phyloP scores from a whole-genome alignment of 2,888 invertebrate genomes.

The Drosophila stalkeri region DNA sequence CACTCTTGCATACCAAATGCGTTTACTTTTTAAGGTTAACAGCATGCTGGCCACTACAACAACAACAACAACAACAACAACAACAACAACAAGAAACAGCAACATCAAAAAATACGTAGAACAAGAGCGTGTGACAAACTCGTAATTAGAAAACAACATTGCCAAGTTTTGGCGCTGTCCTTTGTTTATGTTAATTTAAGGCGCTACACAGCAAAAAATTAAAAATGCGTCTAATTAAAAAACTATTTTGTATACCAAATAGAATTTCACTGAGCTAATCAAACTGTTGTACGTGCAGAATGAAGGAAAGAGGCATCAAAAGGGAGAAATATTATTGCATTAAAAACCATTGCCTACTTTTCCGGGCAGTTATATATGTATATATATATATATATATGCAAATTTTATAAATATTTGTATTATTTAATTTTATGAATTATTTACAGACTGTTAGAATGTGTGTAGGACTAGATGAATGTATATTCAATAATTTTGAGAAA shows the following conservation, averaged over 20 bases:
- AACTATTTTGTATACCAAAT: neutral
- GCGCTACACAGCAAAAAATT: slow-evolving; percentile 26
- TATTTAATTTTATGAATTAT: neutral
- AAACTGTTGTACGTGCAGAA: neutral
- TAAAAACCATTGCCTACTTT: neutral
- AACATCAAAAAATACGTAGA: slow-evolving; percentile 1
- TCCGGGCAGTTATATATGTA: neutral
- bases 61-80: slow-evolving; percentile 13
- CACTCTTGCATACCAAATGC: slow-evolving; percentile 70
- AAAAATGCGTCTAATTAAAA: neutral
- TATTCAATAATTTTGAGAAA: no score
- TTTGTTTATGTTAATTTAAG: slow-evolving; percentile 72
- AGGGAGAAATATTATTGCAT: neutral
- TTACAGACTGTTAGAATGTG: no score
- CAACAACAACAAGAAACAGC: slow-evolving; percentile 10
- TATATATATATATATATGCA: neutral
- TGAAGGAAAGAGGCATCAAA: neutral
- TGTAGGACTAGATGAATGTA: no score
- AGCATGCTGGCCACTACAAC: slow-evolving; percentile 48
- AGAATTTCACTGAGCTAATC: neutral
- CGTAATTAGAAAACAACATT: slow-evolving; percentile 68
- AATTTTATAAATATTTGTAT: neutral
- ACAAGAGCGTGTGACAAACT: slow-evolving; percentile 11
- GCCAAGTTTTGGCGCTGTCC: slow-evolving; percentile 60
- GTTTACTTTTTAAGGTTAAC: slow-evolving; percentile 59